A percentile compares a stretch with the other conserved stretches of the same genome.
phyloP scores from a whole-genome alignment of 2,797 vertebrate genomes.

The Cyclopterus lumpus region DNA sequence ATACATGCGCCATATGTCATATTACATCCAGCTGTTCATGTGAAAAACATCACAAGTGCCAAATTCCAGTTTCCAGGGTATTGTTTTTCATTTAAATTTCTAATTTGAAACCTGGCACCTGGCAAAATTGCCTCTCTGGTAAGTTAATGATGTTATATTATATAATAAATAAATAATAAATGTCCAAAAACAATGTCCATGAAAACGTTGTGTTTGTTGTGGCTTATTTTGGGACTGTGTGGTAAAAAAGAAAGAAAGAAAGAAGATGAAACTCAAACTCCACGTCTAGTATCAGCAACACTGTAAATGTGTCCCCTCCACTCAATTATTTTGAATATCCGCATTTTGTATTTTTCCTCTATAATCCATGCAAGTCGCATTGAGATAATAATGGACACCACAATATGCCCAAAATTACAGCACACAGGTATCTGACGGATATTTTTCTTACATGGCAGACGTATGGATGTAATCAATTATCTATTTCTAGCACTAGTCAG shows the following conservation, averaged over 20 bases:
- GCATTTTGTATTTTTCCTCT: conserved; percentile 7
- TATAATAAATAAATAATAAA: conserved; percentile 1
- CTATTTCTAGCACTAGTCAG: conserved; percentile 28
- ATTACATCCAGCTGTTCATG: background rate
- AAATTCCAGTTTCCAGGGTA: background rate
- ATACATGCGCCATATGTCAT: background rate
- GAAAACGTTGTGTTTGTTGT: background rate
- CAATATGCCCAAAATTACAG: conserved; percentile 18
- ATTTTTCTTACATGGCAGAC: background rate
- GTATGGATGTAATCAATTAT: conserved; percentile 20
- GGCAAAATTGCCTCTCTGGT: background rate
- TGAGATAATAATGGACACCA: conserved; percentile 5
- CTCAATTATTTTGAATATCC: conserved; percentile 24
- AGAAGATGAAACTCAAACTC: background rate
- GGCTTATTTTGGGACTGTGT: background rate
- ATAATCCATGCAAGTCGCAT: background rate
- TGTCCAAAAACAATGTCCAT: background rate
- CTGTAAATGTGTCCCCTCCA: conserved; percentile 16
- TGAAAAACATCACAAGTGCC: background rate
- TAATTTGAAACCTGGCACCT: background rate
- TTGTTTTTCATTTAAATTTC: background rate
- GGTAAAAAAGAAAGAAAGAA: background rate
- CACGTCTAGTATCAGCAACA: background rate
- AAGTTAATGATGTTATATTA: background rate
- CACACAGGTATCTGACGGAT: background rate